Evolutionary conservation across 2,113 vertebrate genomes (phyloP).

Genomic region (Bolborhynchus lineola): DNA sequence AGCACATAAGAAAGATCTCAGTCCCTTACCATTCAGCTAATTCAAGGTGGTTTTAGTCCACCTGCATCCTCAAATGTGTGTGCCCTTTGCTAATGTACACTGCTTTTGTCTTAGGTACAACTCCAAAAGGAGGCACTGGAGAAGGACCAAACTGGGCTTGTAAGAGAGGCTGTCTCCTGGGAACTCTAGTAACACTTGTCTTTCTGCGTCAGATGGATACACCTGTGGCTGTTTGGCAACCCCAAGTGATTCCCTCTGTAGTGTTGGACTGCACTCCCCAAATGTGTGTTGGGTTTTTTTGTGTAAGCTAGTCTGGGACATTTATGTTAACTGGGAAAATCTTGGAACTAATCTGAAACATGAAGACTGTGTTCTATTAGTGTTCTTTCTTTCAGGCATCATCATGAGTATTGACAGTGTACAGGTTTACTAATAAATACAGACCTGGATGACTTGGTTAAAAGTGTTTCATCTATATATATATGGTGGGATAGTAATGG

Average conservation of each 20-base stretch:
- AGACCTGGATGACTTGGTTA: not conserved
- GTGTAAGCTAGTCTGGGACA: not conserved
- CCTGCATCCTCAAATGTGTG: not conserved
- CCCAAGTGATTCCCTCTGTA: not conserved
- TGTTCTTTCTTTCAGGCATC: not conserved
- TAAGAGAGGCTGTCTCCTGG: constrained; percentile 66
- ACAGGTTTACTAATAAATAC: constrained; percentile 47
- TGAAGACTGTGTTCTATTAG: constrained; percentile 37
- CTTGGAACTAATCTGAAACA: constrained; percentile 12
- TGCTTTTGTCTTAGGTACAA: constrained; percentile 86
- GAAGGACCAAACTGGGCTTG: constrained; percentile 96
- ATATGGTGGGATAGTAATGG: not conserved
- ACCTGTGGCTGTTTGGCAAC: not conserved
- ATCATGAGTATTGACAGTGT: not conserved
- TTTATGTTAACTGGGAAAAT: not conserved
- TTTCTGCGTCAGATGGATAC: not conserved
- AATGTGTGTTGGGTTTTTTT: not conserved
- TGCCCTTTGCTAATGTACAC: not conserved
- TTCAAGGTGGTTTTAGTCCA: not conserved
- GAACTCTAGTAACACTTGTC: not conserved
- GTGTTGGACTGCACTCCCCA: not conserved
- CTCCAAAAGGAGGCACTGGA: constrained; percentile 99
- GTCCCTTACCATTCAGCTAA: not conserved
- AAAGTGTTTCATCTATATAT: not conserved
- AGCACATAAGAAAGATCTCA: not conserved